phyloP scores from a whole-genome alignment of 2,797 vertebrate genomes.

The Hirundo rustica region DNA sequence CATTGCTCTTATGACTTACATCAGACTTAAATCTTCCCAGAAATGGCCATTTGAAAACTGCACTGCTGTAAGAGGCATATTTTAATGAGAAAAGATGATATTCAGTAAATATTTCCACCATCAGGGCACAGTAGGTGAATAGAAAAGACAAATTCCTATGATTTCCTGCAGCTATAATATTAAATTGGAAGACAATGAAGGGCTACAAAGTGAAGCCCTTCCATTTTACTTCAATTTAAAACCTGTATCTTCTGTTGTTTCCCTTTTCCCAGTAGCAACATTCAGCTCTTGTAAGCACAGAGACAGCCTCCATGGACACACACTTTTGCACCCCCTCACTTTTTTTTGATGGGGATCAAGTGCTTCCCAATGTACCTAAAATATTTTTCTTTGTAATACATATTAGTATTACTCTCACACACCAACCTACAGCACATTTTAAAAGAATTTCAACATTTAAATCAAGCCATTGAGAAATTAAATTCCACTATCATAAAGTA shows the following conservation, averaged over 20 bases:
- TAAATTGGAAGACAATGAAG: neutral
- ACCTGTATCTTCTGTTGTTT: neutral
- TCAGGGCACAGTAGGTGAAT: neutral
- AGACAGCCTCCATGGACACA: accelerated
- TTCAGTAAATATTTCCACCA: neutral
- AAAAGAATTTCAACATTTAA: neutral
- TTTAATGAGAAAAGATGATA: neutral
- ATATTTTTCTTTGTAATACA: neutral
- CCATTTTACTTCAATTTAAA: neutral
- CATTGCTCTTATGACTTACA: neutral
- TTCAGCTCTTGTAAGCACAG: neutral
- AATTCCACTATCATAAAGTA: neutral
- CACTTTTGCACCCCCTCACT: neutral
- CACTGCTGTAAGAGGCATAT: neutral
- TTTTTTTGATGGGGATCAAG: neutral
- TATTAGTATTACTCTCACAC: neutral
- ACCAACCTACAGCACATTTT: neutral
- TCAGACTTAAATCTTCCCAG: neutral
- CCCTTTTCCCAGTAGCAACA: neutral
- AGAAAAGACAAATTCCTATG: neutral
- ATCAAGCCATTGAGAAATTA: neutral
- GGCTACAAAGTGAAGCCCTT: neutral
- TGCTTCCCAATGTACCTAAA: neutral
- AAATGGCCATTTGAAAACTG: neutral
- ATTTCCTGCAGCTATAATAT: neutral